Evolutionary conservation across 2,888 invertebrate genomes (phyloP).

Genomic region (Apamea sordens): DNA sequence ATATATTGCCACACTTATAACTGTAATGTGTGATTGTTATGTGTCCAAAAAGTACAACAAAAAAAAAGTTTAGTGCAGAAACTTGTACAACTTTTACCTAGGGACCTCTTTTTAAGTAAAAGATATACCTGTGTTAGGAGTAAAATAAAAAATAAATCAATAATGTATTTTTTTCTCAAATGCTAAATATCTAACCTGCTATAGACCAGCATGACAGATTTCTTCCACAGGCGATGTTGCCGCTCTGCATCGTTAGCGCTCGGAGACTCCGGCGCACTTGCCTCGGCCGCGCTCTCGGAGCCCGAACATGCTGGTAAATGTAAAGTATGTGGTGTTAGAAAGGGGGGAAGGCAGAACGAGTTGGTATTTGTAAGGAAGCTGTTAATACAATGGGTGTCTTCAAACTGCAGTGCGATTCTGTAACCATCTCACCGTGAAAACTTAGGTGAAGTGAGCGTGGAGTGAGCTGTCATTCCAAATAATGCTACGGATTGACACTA

Average conservation of each 20-base stretch:
- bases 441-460: too few species aligned
- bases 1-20: too few species aligned
- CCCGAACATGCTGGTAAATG: slow-evolving; percentile 81
- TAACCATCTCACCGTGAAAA: too few species aligned
- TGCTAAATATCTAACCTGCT: slow-evolving; percentile 79
- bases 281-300: slow-evolving; percentile 84
- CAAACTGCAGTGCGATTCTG: too few species aligned
- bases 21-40: background rate
- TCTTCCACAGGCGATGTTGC: slow-evolving; percentile 96
- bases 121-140: too few species aligned
- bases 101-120: too few species aligned
- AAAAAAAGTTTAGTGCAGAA: background rate
- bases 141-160: background rate
- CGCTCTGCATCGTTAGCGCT: slow-evolving; percentile 92
- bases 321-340: background rate
- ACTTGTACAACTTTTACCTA: too few species aligned
- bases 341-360: background rate
- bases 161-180: background rate
- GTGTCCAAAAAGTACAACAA: background rate
- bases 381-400: background rate
- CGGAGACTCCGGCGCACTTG: slow-evolving; percentile 85
- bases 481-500: too few species aligned
- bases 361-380: background rate
- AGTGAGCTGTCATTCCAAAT: too few species aligned
- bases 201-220: slow-evolving; percentile 96